Conservation (phyloP, 2,797 vertebrate species). For the Apogon talboti region DNA sequence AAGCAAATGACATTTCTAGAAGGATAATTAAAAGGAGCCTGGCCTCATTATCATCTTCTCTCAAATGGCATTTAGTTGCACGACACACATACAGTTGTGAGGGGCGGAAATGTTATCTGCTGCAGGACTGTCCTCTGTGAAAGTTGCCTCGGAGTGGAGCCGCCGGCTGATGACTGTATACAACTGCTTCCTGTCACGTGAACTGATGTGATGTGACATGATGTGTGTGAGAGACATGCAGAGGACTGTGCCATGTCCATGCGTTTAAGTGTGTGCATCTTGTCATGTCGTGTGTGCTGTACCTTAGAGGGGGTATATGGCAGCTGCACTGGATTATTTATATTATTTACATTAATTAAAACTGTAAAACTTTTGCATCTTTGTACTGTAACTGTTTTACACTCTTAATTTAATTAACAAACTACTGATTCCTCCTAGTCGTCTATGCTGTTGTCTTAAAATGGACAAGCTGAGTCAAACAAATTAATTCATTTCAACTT, state of each 20-base stretch:
- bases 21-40: constrained; percentile 57
- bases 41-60: constrained; percentile 53
- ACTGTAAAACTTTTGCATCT: no score
- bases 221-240: constrained; percentile 40
- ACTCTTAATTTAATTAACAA: no score
- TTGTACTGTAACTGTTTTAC: no score
- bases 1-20: constrained; percentile 51
- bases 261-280: constrained; percentile 22
- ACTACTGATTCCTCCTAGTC: no score
- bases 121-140: constrained; percentile 51
- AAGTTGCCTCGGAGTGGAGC: constrained; percentile 30
- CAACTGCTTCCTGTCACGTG: constrained; percentile 51
- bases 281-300: constrained; percentile 32
- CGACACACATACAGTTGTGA: constrained; percentile 35
- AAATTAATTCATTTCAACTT: no score
- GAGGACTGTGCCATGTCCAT: constrained; percentile 34
- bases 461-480: no score
- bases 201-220: constrained; percentile 52
- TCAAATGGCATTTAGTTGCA: constrained; percentile 63
- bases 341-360: no score
- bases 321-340: constrained; percentile 1
- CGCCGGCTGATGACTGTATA: constrained; percentile 45
- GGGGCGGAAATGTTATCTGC: constrained; percentile 24
- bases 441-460: no score
- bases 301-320: constrained; percentile 27